Conservation (phyloP, 2,113 vertebrate genomes). For the Forbesichthys agassizii region DNA sequence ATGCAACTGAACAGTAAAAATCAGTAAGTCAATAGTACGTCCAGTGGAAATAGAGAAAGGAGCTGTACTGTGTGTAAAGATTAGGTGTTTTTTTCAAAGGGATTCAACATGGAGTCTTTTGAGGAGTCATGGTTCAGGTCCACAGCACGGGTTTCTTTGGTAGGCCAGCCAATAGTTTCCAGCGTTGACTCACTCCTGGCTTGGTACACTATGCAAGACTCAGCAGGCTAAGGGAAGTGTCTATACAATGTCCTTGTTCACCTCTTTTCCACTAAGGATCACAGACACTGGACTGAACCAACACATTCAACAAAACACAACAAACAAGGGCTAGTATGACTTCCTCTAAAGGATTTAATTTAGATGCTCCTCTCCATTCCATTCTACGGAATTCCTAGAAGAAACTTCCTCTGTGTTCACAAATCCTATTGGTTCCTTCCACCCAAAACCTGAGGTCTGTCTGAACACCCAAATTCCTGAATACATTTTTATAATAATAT, state of each 20-base stretch:
- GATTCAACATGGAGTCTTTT: conserved; percentile 28
- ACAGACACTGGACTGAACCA: background rate
- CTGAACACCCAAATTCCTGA: background rate
- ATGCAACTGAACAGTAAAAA: no score
- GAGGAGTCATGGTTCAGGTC: conserved; percentile 24
- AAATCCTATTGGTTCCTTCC: conserved; percentile 13
- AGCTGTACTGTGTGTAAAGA: conserved; percentile 13
- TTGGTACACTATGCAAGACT: conserved; percentile 20
- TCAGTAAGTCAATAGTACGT: background rate
- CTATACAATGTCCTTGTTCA: conserved; percentile 14
- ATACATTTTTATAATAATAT: no score
- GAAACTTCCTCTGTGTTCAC: conserved; percentile 15
- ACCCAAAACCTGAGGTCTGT: background rate
- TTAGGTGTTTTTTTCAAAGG: conserved; percentile 4
- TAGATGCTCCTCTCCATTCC: conserved; percentile 13
- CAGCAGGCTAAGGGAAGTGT: conserved; percentile 1
- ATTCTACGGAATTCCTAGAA: conserved; percentile 21
- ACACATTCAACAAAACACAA: background rate
- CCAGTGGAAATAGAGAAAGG: conserved; percentile 13
- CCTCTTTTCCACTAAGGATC: background rate
- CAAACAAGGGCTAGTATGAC: background rate
- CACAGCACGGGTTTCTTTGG: background rate
- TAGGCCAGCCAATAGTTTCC: conserved; percentile 18
- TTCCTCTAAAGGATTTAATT: background rate
- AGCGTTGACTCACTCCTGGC: conserved; percentile 23